Percentiles rank a stretch among this genome's conserved stretches.
Conservation (phyloP, 2,888 invertebrate species). For the Himalopsyche anomala region DNA sequence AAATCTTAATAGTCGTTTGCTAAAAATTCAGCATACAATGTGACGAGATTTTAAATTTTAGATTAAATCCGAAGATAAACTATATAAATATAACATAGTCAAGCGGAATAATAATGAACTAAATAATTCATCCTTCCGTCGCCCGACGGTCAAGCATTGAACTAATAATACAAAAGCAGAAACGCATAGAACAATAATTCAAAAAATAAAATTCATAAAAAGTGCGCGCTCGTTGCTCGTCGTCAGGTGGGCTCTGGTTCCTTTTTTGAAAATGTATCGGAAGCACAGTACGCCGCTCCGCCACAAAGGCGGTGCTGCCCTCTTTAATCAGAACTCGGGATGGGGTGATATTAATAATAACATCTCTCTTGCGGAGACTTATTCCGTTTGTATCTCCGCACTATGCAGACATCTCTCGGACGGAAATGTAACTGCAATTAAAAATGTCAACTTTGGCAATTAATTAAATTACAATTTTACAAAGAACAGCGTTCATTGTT, state of each 20-base stretch:
- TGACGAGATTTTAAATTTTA: too few relatives aligned
- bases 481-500: background rate
- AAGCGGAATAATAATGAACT: background rate
- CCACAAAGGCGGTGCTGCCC: conserved; percentile 20
- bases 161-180: conserved; percentile 25
- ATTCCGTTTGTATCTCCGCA: conserved; percentile 1
- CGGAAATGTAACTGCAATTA: conserved; percentile 22
- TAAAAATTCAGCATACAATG: too few relatives aligned
- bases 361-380: conserved; percentile 24
- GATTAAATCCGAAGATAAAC: too few relatives aligned
- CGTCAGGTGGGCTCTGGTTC: conserved; percentile 12
- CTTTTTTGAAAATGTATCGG: conserved; percentile 31
- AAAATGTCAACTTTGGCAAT: conserved; percentile 26
- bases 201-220: conserved; percentile 10
- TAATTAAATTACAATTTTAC: conserved; percentile 10
- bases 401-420: conserved; percentile 2
- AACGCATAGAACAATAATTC: conserved; percentile 12
- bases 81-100: too few relatives aligned
- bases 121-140: background rate
- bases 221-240: background rate
- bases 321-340: conserved; percentile 6
- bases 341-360: background rate
- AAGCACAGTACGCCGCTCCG: background rate
- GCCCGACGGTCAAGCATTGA: conserved; percentile 10
- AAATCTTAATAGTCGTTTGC: too few relatives aligned